Conservation (phyloP, 2,888 invertebrate genomes). For the Proisotoma minuta region DNA sequence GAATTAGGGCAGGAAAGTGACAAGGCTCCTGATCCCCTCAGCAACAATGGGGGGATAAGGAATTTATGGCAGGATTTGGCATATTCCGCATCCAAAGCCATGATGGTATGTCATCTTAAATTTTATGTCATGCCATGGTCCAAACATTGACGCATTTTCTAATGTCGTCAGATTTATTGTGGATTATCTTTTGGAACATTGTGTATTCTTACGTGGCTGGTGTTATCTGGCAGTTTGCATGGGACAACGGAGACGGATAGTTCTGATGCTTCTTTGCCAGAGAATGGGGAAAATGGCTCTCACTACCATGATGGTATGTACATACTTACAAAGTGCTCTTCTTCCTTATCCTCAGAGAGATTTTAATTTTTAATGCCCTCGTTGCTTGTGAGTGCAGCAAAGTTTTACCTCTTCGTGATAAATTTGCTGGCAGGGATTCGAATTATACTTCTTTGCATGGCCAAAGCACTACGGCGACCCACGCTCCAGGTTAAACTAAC, state of each 20-base stretch:
- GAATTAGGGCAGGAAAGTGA: too few species aligned
- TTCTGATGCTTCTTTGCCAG: too few species aligned
- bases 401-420: neutral
- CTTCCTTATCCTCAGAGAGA: too few species aligned
- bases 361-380: neutral
- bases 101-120: neutral
- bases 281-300: too few species aligned
- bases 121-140: too few species aligned
- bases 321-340: too few species aligned
- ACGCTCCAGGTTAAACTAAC: neutral
- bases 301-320: too few species aligned
- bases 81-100: neutral
- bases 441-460: neutral
- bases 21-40: too few species aligned
- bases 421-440: neutral
- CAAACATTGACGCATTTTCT: too few species aligned
- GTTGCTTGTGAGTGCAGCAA: too few species aligned
- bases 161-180: neutral
- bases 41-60: too few species aligned
- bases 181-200: neutral
- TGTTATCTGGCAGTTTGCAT: neutral
- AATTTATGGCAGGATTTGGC: neutral
- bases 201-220: neutral
- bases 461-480: neutral
- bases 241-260: too few species aligned